These are phyloP conservation scores for Hirtodrosophila confusa DNA, from an alignment of 2,888 invertebrate genomes.

Conservation along the genomic window DNA sequence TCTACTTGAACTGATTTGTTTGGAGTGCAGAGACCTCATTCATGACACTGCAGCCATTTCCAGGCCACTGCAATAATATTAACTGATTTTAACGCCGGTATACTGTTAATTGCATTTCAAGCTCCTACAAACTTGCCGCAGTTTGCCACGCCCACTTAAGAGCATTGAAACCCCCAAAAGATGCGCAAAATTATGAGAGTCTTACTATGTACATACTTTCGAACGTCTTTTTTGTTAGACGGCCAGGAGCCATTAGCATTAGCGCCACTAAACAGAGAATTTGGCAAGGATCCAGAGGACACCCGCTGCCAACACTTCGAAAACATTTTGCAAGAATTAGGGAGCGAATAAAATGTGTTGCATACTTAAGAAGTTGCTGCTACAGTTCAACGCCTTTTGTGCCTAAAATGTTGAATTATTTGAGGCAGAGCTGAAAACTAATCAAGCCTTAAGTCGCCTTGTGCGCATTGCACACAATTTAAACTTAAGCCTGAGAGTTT, in stretches of 20 bases:
- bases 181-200: conserved; percentile 29
- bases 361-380: conserved; percentile 5
- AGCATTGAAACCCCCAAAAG: conserved; percentile 10
- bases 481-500: too few species aligned
- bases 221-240: conserved; percentile 21
- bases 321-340: conserved; percentile 32
- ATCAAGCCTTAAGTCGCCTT: neutral
- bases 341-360: conserved; percentile 12
- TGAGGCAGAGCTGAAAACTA: conserved; percentile 1
- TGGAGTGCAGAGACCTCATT: too few species aligned
- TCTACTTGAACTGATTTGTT: too few species aligned
- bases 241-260: conserved; percentile 68
- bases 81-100: conserved; percentile 27
- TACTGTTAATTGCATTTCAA: conserved; percentile 31
- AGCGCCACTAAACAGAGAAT: conserved; percentile 54
- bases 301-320: conserved; percentile 50
- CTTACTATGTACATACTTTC: conserved; percentile 16
- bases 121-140: neutral
- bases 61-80: conserved; percentile 13
- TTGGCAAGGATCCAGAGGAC: conserved; percentile 65
- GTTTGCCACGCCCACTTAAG: conserved; percentile 13
- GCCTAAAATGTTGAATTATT: conserved; percentile 12
- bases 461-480: neutral
- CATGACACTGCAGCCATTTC: too few species aligned
- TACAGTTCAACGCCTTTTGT: conserved; percentile 12